Percentiles rank a stretch among this genome's conserved stretches.
Conservation (phyloP, 2,888 invertebrate genomes). For the Arge pagana region DNA sequence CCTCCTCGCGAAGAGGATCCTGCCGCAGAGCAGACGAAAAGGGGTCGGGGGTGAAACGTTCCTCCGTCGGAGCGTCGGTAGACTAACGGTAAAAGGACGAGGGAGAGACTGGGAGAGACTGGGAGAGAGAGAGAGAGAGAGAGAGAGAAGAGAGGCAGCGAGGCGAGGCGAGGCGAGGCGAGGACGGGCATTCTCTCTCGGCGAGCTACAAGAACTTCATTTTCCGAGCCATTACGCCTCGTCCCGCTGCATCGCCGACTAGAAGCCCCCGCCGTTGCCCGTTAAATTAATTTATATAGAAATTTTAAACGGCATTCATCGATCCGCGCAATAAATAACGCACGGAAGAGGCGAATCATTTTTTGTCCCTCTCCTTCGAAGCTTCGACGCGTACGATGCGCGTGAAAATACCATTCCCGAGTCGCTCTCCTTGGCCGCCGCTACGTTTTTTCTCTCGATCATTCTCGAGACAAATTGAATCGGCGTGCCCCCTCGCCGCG, state of each 20-base stretch:
- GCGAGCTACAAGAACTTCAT: conserved; percentile 54
- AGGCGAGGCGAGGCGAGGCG: conserved; percentile 3
- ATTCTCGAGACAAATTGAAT: no score
- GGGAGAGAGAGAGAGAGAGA: conserved; percentile 22
- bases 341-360: conserved; percentile 27
- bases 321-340: conserved; percentile 50
- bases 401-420: conserved; percentile 18
- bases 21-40: neutral
- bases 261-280: conserved; percentile 48
- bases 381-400: no score
- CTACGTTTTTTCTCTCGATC: conserved; percentile 1
- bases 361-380: conserved; percentile 26
- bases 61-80: neutral
- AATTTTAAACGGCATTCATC: conserved; percentile 56
- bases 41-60: conserved; percentile 6
- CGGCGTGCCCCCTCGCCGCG: no score
- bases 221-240: conserved; percentile 56
- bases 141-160: conserved; percentile 13
- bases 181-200: conserved; percentile 39
- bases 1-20: conserved; percentile 24
- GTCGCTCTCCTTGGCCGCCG: conserved; percentile 13
- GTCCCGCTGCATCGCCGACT: conserved; percentile 41
- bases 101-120: conserved; percentile 17
- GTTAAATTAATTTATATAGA: conserved; percentile 57
- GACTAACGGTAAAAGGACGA: conserved; percentile 19